These are phyloP conservation scores for Lepisosteus osseus DNA, from an alignment of 2,113 vertebrate species.

Conservation along the genomic window DNA sequence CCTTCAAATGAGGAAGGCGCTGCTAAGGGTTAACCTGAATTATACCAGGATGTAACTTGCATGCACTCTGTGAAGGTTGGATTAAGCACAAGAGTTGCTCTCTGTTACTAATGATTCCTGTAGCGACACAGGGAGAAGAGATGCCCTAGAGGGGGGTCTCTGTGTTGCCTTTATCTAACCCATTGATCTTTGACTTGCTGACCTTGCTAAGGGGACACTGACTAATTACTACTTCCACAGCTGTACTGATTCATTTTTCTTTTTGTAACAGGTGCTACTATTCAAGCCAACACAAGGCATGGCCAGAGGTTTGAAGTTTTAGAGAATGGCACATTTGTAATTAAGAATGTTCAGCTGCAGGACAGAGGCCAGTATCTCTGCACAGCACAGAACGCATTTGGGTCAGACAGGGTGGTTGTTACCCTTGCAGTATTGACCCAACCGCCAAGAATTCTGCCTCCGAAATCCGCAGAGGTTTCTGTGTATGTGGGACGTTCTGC, in stretches of 20 bases:
- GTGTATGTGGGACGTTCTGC: slow-evolving; percentile 55
- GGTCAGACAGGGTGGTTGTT: slow-evolving; percentile 64
- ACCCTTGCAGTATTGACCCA: slow-evolving; percentile 63
- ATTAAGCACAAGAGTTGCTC: slow-evolving; percentile 1
- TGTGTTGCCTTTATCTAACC: slow-evolving; percentile 9
- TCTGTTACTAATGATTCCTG: slow-evolving; percentile 1
- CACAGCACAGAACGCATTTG: slow-evolving; percentile 60
- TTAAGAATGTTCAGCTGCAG: slow-evolving; percentile 67
- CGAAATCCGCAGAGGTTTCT: slow-evolving; percentile 46
- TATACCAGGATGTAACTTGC: neutral
- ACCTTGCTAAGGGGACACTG: slow-evolving; percentile 5
- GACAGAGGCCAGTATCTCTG: slow-evolving; percentile 74
- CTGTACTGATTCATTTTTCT: neutral
- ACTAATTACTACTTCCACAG: slow-evolving; percentile 4
- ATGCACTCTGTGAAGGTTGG: neutral
- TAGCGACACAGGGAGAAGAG: neutral
- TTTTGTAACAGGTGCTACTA: slow-evolving; percentile 58
- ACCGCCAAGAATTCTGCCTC: slow-evolving; percentile 55
- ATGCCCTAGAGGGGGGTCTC: neutral
- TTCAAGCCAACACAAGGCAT: slow-evolving; percentile 62
- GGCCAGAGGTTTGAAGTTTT: slow-evolving; percentile 69
- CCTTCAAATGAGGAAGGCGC: too few relatives aligned
- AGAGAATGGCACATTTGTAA: slow-evolving; percentile 67
- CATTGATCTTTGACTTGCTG: slow-evolving; percentile 16
- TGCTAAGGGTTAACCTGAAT: neutral